Percentiles rank a stretch among this genome's conserved stretches.
These are phyloP conservation scores for Asteroscopus sphinx DNA, from an alignment of 2,888 invertebrate genomes.

Conservation along the genomic window DNA sequence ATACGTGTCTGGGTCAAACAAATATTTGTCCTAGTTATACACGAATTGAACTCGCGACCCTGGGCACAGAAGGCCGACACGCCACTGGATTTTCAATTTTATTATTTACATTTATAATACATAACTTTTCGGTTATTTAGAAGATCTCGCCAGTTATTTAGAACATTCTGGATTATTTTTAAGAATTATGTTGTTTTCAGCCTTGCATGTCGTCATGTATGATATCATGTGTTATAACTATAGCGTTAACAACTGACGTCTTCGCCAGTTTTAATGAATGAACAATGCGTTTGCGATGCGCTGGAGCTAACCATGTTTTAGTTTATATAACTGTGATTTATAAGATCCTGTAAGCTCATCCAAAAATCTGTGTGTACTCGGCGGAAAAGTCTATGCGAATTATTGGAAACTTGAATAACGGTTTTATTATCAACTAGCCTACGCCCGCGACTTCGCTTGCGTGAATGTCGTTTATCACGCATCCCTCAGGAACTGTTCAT, in stretches of 20 bases:
- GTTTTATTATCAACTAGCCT: too few species aligned
- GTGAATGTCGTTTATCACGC: too few species aligned
- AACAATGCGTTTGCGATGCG: neutral
- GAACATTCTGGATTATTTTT: slow-evolving; percentile 30
- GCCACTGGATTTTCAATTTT: slow-evolving; percentile 3
- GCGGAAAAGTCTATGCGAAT: too few species aligned
- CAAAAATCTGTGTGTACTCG: too few species aligned
- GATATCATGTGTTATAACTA: slow-evolving; percentile 30
- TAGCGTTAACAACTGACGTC: slow-evolving; percentile 16
- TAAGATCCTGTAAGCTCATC: too few species aligned
- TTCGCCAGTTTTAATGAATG: neutral
- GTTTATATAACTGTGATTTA: too few species aligned
- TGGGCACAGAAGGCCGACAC: slow-evolving; percentile 23
- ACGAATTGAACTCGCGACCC: slow-evolving; percentile 19
- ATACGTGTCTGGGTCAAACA: slow-evolving; percentile 29
- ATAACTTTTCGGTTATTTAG: slow-evolving; percentile 23
- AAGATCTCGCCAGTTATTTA: slow-evolving; percentile 10
- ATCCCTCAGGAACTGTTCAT: too few species aligned
- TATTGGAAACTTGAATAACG: too few species aligned
- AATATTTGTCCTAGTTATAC: slow-evolving; percentile 4
- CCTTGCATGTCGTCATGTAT: slow-evolving; percentile 27
- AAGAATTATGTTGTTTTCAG: slow-evolving; percentile 25
- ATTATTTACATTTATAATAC: neutral
- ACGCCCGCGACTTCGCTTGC: too few species aligned
- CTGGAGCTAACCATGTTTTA: neutral